These are phyloP conservation scores for Beaufortia kweichowensis DNA, from an alignment of 2,113 vertebrate genomes.

Conservation along the genomic window DNA sequence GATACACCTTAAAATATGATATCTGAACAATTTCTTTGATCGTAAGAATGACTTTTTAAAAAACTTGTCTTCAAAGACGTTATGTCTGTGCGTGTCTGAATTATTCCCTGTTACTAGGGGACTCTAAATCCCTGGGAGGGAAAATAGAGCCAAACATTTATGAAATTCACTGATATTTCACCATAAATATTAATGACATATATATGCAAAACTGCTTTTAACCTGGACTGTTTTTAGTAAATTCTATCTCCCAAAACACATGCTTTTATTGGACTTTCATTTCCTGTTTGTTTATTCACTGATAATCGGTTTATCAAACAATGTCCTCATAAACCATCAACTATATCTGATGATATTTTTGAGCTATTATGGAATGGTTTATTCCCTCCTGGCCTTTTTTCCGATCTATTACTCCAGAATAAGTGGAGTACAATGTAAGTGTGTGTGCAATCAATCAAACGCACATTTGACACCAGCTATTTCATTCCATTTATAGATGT, in stretches of 20 bases:
- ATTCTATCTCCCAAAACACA: not conserved
- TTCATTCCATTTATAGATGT: not conserved
- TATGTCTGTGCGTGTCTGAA: no score
- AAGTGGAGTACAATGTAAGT: not conserved
- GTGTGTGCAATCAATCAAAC: not conserved
- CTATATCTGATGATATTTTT: no score
- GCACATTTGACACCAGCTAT: not conserved
- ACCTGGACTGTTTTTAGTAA: slow-evolving; percentile 42
- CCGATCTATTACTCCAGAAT: not conserved
- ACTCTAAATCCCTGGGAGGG: no score
- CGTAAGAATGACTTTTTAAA: no score
- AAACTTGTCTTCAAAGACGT: no score
- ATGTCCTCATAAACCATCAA: no score
- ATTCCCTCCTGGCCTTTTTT: not conserved
- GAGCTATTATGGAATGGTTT: not conserved
- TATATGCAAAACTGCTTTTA: slow-evolving; percentile 44
- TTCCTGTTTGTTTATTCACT: not conserved
- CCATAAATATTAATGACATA: slow-evolving; percentile 56
- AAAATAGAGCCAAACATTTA: no score
- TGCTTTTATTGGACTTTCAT: slow-evolving; percentile 24
- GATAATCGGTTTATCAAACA: no score
- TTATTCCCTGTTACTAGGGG: no score
- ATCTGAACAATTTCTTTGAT: no score
- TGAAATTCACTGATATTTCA: no score
- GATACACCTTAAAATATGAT: no score